A percentile compares a stretch with the other conserved stretches of the same genome.
These are phyloP conservation scores for Leuciscus idus DNA, from an alignment of 2,113 vertebrate species.

Conservation along the genomic window DNA sequence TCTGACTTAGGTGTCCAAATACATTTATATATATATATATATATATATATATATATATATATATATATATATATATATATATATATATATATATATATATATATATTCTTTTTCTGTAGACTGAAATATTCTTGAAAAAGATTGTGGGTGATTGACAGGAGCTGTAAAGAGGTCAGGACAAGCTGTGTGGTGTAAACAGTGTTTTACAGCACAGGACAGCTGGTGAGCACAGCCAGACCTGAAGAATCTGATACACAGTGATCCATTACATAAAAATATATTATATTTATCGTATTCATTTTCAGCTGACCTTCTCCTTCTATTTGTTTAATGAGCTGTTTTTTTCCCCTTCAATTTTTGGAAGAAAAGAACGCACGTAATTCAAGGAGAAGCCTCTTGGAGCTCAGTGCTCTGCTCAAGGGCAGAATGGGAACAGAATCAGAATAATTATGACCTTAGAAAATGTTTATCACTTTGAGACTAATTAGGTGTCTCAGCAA, in stretches of 20 bases:
- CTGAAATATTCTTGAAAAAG: not conserved
- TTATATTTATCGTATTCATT: not conserved
- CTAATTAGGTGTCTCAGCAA: not conserved
- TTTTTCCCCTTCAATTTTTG: not conserved
- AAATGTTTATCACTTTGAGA: not conserved
- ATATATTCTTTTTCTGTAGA: not conserved
- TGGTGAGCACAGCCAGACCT: not conserved
- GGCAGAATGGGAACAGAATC: not conserved
- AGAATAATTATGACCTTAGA: not conserved
- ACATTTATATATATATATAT: not conserved
- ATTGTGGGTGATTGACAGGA: not conserved
- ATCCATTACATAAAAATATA: not conserved
- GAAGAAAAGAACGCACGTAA: not conserved
- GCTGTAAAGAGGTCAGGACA: not conserved
- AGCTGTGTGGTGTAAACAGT: not conserved
- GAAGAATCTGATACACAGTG: not conserved
- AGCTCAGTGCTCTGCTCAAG: not conserved
- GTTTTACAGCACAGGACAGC: not conserved
- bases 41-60: not conserved
- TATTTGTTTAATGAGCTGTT: constrained; percentile 1
- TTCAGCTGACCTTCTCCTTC: not conserved
- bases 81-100: not conserved
- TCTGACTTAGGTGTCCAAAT: not conserved
- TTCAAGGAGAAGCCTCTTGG: not conserved
- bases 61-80: not conserved